These are phyloP conservation scores for Hydrocynus forskahlii DNA, from an alignment of 2,797 vertebrate species.

Conservation along the genomic window DNA sequence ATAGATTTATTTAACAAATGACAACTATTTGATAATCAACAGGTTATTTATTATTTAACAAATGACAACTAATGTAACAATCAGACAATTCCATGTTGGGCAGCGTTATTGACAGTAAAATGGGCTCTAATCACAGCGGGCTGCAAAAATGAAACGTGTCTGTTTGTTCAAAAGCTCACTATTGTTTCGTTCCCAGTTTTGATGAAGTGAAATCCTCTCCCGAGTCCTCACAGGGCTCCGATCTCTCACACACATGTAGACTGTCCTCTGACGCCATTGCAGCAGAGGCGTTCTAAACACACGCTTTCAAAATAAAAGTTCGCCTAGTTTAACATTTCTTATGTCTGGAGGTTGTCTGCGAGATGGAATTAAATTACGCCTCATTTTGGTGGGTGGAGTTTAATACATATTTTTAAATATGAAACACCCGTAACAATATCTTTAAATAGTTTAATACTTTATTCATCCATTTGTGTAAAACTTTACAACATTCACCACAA, in stretches of 20 bases:
- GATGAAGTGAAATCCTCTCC: slow-evolving; percentile 74
- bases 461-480: too few relatives aligned
- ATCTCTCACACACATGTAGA: slow-evolving; percentile 54
- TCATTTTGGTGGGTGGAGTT: too few relatives aligned
- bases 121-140: neutral
- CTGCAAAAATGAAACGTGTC: neutral
- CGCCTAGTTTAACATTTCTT: neutral
- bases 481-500: too few relatives aligned
- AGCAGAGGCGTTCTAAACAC: neutral
- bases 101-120: neutral
- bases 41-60: too few relatives aligned
- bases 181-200: slow-evolving; percentile 79
- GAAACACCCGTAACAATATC: too few relatives aligned
- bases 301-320: slow-evolving; percentile 51
- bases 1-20: too few relatives aligned
- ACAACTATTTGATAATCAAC: too few relatives aligned
- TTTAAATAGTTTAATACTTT: too few relatives aligned
- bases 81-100: too few relatives aligned
- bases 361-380: too few relatives aligned
- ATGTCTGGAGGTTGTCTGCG: neutral
- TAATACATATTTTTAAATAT: too few relatives aligned
- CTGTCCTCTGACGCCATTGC: slow-evolving; percentile 37
- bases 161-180: slow-evolving; percentile 67
- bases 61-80: too few relatives aligned
- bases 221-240: slow-evolving; percentile 34